Conservation (phyloP, 2,113 vertebrate genomes). For the Forbesichthys agassizii region DNA sequence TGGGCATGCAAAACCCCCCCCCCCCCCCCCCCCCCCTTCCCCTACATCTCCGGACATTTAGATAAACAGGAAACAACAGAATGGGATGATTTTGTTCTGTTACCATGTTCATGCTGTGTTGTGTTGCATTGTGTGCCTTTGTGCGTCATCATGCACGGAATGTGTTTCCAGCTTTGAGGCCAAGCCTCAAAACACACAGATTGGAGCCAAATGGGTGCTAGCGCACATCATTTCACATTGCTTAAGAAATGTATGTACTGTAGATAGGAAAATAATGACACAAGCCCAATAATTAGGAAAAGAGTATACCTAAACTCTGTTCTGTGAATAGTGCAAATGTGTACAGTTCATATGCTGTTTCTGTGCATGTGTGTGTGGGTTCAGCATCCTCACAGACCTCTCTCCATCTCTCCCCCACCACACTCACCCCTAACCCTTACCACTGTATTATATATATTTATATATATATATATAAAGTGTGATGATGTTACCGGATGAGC, state of each 20-base stretch:
- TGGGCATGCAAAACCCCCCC: slow-evolving; percentile 32
- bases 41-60: slow-evolving; percentile 25
- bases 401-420: not conserved
- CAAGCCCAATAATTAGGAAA: not conserved
- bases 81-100: slow-evolving; percentile 13
- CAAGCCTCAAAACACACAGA: too few species aligned
- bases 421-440: not conserved
- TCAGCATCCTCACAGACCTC: not conserved
- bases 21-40: too few species aligned
- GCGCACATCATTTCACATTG: too few species aligned
- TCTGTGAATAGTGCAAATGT: too few species aligned
- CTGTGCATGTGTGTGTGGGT: too few species aligned
- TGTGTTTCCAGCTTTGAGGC: too few species aligned
- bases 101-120: too few species aligned
- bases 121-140: not conserved
- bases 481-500: slow-evolving; percentile 41
- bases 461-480: slow-evolving; percentile 18
- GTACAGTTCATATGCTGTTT: too few species aligned
- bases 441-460: too few species aligned
- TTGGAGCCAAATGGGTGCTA: too few species aligned
- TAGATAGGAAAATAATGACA: not conserved
- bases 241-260: too few species aligned
- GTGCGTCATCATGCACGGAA: not conserved
- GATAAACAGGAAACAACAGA: slow-evolving; percentile 43
- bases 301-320: too few species aligned